phyloP scores from a whole-genome alignment of 30 jellyfish, hydroid and myxozoan genomes.

The Nemopilema nomurai region DNA sequence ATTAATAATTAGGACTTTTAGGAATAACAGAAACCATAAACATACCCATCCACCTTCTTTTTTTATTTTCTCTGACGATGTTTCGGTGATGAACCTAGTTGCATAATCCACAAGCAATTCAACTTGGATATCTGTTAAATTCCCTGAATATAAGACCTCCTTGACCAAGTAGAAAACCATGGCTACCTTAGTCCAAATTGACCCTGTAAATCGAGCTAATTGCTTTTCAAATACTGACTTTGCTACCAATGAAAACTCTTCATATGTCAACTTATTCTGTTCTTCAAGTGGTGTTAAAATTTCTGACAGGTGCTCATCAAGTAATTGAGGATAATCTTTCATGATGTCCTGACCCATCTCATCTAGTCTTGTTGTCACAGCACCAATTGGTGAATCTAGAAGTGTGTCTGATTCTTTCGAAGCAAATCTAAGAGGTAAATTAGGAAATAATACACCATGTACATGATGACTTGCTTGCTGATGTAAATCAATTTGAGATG shows the following conservation, averaged over 20 bases:
- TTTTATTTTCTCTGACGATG: conserved; percentile 58
- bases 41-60: conserved; percentile 92
- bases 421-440: conserved; percentile 41
- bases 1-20: too few relatives aligned
- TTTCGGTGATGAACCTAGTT: conserved; percentile 76
- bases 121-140: conserved; percentile 77
- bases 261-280: conserved; percentile 67
- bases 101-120: conserved; percentile 92
- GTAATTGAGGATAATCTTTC: conserved; percentile 80
- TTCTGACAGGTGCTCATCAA: conserved; percentile 71
- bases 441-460: too few relatives aligned
- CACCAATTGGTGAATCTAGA: conserved; percentile 71
- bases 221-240: conserved; percentile 71
- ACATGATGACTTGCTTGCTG: too few relatives aligned
- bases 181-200: conserved; percentile 87
- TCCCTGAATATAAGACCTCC: conserved; percentile 79
- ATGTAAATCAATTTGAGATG: too few relatives aligned
- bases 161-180: conserved; percentile 75
- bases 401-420: background rate
- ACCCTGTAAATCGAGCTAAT: conserved; percentile 71
- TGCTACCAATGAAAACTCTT: conserved; percentile 78
- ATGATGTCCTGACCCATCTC: conserved; percentile 77
- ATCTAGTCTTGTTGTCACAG: conserved; percentile 73
- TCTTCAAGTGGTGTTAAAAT: conserved; percentile 74
- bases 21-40: background rate